Evolutionary conservation across 2,888 invertebrate species (phyloP).

Genomic region (Drosophila pseudotalamancana): DNA sequence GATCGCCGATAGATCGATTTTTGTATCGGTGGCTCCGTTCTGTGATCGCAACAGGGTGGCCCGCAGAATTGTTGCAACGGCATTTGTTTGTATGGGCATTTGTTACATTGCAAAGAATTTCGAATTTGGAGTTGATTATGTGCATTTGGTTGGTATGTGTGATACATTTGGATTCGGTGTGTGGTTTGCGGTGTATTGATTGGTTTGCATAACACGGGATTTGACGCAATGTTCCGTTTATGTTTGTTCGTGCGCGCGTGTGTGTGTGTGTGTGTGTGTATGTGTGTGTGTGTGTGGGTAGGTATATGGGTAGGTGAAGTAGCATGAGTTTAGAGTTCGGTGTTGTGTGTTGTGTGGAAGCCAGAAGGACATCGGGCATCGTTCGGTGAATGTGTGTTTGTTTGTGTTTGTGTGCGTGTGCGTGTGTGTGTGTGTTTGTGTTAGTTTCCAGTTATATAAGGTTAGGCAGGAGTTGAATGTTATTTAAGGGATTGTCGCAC

Average conservation of each 20-base stretch:
- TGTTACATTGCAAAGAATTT: conserved; percentile 55
- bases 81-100: conserved; percentile 31
- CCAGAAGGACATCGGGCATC: conserved; percentile 8
- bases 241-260: conserved; percentile 10
- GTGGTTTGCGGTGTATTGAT: conserved; percentile 10
- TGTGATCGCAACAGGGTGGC: conserved; percentile 39
- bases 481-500: conserved; percentile 20
- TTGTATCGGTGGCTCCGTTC: conserved; percentile 82
- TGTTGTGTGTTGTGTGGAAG: conserved; percentile 8
- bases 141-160: conserved; percentile 41
- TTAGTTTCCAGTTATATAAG: conserved; percentile 28
- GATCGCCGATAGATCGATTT: conserved; percentile 83
- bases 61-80: conserved; percentile 19
- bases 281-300: conserved; percentile 4
- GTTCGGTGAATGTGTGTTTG: conserved; percentile 14
- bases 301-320: conserved; percentile 4
- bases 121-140: conserved; percentile 60
- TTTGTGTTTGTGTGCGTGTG: conserved; percentile 6
- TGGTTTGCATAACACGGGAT: conserved; percentile 37
- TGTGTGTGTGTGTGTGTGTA: conserved; percentile 3
- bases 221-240: conserved; percentile 35
- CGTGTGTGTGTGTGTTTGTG: not conserved
- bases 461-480: conserved; percentile 31
- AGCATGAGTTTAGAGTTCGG: conserved; percentile 4
- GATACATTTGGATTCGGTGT: conserved; percentile 1